Percentiles rank a stretch among this genome's conserved stretches.
Conservation (phyloP, 2,888 invertebrate genomes). For the Tupiocoris notatus region DNA sequence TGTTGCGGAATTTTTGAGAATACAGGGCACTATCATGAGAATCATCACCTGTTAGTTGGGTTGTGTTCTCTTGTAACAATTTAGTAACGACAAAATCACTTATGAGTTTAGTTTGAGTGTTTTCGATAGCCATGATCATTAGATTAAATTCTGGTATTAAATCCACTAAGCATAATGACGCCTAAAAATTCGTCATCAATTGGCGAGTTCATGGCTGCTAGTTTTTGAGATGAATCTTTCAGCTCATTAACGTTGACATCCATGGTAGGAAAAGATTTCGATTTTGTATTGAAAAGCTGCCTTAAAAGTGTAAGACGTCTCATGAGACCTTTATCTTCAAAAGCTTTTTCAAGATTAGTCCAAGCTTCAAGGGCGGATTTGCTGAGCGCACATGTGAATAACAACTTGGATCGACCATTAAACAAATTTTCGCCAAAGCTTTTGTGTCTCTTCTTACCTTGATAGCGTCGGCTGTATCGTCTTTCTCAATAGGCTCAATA, state of each 20-base stretch:
- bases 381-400: not conserved
- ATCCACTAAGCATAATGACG: constrained; percentile 8
- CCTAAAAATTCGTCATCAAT: no score
- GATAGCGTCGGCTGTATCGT: no score
- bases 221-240: not conserved
- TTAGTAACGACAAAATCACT: constrained; percentile 11
- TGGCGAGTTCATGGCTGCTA: not conserved
- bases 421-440: constrained; percentile 3
- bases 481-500: not conserved
- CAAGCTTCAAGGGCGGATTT: not conserved
- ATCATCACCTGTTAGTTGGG: no score
- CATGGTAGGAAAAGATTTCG: not conserved
- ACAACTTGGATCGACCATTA: not conserved
- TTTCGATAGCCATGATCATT: constrained; percentile 11
- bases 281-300: not conserved
- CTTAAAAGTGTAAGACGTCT: not conserved
- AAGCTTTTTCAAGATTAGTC: not conserved
- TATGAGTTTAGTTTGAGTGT: not conserved
- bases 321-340: not conserved
- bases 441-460: no score
- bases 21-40: no score
- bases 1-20: no score
- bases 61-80: not conserved
- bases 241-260: not conserved
- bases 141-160: not conserved